Conservation (phyloP, 35 echinoderm and acorn worm species). For the Holothuria glaberrima region DNA sequence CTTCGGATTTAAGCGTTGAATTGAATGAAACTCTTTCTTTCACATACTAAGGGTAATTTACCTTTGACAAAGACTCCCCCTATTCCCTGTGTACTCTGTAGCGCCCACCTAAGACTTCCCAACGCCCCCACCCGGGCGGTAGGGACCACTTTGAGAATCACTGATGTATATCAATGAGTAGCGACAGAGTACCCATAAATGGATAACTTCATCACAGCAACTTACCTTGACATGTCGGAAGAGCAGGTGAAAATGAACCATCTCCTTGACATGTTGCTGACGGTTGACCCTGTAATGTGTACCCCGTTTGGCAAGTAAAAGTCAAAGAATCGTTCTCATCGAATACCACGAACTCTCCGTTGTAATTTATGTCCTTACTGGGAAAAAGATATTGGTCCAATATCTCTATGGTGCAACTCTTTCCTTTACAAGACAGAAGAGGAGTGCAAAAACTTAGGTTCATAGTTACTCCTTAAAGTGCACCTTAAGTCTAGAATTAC, state of each 20-base stretch:
- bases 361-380: not conserved
- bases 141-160: no score
- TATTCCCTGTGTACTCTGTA: no score
- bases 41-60: not conserved
- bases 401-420: not conserved
- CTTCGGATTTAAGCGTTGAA: no score
- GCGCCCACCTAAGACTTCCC: no score
- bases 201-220: not conserved
- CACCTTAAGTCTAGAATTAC: no score
- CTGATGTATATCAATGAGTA: no score
- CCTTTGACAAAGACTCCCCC: not conserved
- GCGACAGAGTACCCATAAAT: no score
- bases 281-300: constrained; percentile 4
- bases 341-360: not conserved
- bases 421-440: not conserved
- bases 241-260: not conserved
- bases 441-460: no score
- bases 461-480: no score
- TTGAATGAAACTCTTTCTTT: no score
- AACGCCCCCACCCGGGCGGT: no score
- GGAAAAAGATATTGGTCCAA: not conserved
- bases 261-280: constrained; percentile 18
- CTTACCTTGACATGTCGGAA: constrained; percentile 23
- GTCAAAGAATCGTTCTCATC: not conserved
- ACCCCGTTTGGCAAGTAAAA: constrained; percentile 25